Base-by-base conservation (phyloP, 1,140 invertebrate species). In the Tetramorium alpestre region DNA sequence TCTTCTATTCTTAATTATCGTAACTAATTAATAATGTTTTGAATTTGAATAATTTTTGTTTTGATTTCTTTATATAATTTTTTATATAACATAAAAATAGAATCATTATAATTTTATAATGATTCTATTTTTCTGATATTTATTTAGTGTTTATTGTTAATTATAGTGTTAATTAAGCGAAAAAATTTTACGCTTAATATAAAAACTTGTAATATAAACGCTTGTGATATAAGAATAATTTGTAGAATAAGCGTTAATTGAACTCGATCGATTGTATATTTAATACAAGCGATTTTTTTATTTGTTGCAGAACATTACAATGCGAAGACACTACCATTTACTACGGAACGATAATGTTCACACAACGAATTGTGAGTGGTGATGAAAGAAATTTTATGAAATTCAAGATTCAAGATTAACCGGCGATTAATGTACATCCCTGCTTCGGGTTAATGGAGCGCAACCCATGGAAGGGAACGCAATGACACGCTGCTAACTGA, bases 371-470 rank as follows among this genome's bases (percentile, higher is more conserved):
- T 33, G 47, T 44, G 73, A 18, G 10, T 18, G 33, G 16, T 10
- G 38, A 38, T 33, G 73, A 65, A 78, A 85, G 41, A 65, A 67
- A 56, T 67, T 67, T 8, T 22, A 16, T 16, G 33, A 85, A 78
- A 78, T 38, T 47, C 33, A 56, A 78, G 38, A 77, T 56, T n/a
- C 18, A 65, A 77, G 62, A 44, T 76, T 78, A 85, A 85, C 11
- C 22, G 25, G 18, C 84, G 64, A 41, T 86, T 81, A 44, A 81
- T 81, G 41, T 69, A 69, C 28, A 41, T n/a, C 62, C 4, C 22
- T 5, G 28, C 38, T 54, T 64, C 11, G 49, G 25, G 49, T 86
- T 86, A 86, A 86, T 86, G 84, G 76, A 69, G 76, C 84, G 76
- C 62, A 49, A 44, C 18, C 41, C n/a, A 44, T 41, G 33, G 22